phyloP scores from a whole-genome alignment of 2,888 invertebrate species.

The Clepsis dumicolana region DNA sequence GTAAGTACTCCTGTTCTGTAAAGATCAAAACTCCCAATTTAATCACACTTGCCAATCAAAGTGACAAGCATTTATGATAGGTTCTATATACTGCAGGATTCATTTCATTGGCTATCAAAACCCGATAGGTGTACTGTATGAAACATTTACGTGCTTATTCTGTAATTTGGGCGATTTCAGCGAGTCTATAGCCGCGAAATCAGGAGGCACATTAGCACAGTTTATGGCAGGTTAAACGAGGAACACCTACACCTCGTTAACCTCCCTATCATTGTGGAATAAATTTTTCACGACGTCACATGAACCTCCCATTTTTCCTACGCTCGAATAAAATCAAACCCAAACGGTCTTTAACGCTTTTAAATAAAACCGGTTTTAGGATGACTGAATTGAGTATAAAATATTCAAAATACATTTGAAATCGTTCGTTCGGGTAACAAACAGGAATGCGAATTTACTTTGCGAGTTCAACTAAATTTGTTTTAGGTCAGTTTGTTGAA shows the following conservation, averaged over 20 bases:
- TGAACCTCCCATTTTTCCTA: slow-evolving; percentile 54
- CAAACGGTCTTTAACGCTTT: slow-evolving; percentile 53
- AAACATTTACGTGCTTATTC: slow-evolving; percentile 33
- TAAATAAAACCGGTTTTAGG: slow-evolving; percentile 55
- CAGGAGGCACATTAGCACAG: slow-evolving; percentile 69
- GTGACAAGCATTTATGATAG: neutral
- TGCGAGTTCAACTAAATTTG: slow-evolving; percentile 45
- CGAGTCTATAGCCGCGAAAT: slow-evolving; percentile 58
- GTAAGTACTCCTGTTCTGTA: too few relatives aligned
- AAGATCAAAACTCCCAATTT: too few relatives aligned
- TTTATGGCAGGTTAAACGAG: slow-evolving; percentile 72
- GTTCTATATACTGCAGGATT: neutral
- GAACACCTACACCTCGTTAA: slow-evolving; percentile 73
- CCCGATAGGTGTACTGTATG: neutral
- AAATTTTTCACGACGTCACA: slow-evolving; percentile 65
- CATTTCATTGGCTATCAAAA: neutral
- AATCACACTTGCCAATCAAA: neutral
- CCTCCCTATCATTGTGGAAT: slow-evolving; percentile 69
- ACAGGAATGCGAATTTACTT: slow-evolving; percentile 60
- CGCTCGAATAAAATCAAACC: slow-evolving; percentile 55
- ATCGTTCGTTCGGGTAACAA: slow-evolving; percentile 55
- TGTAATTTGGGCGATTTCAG: slow-evolving; percentile 45
- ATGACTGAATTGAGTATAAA: slow-evolving; percentile 43
- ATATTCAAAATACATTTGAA: slow-evolving; percentile 58
- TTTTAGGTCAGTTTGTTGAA: slow-evolving; percentile 57